A percentile compares a stretch with the other conserved stretches of the same genome.
phyloP scores from a whole-genome alignment of 2,113 vertebrate genomes.

The Panthera tigris region DNA sequence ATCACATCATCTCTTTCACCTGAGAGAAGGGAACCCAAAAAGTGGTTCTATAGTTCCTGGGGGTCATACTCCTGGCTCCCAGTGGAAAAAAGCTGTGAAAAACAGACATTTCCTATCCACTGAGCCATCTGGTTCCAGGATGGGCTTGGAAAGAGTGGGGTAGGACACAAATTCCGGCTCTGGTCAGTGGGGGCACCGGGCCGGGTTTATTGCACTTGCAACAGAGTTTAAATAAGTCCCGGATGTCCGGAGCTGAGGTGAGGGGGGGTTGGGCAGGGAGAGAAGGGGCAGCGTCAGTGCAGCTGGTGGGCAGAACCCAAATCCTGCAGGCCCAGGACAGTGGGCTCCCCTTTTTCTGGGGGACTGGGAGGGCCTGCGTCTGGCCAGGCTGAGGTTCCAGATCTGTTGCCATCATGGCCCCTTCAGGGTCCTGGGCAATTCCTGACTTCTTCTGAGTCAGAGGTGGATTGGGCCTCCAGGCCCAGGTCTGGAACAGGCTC shows the following conservation, averaged over 20 bases:
- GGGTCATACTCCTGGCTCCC: not conserved
- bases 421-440: conserved; percentile 57
- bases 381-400: conserved; percentile 66
- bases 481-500: conserved; percentile 57
- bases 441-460: conserved; percentile 57
- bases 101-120: not conserved
- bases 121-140: not conserved
- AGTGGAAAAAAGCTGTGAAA: not conserved
- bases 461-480: not conserved
- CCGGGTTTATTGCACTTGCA: conserved; percentile 85
- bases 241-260: conserved; percentile 54
- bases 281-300: conserved; percentile 75
- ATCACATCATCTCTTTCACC: not conserved
- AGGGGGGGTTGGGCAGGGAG: not conserved
- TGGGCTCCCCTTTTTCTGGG: conserved; percentile 5
- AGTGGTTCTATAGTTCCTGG: not conserved
- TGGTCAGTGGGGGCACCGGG: conserved; percentile 64
- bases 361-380: conserved; percentile 14
- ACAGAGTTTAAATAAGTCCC: conserved; percentile 84
- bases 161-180: conserved; percentile 27
- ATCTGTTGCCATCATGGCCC: conserved; percentile 53
- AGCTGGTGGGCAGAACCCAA: conserved; percentile 72
- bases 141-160: not conserved
- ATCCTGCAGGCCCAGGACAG: conserved; percentile 42
- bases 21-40: not conserved